Percentiles rank a stretch among this genome's conserved stretches.
Evolutionary conservation across 2,113 vertebrate genomes (phyloP).

Genomic region (Callithrix jacchus): DNA sequence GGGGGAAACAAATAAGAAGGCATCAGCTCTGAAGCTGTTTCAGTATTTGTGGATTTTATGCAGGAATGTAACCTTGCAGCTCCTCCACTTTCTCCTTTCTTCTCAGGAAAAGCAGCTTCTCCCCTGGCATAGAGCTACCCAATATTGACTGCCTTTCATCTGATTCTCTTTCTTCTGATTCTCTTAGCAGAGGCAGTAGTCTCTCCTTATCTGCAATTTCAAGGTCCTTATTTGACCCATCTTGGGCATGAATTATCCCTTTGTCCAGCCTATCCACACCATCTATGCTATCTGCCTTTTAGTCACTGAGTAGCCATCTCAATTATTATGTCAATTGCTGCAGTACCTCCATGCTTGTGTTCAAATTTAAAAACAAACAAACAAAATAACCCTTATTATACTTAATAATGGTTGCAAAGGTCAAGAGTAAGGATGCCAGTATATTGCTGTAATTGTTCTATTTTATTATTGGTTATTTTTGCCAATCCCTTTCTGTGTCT

Average conservation of each 20-base stretch:
- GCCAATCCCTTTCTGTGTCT: background rate
- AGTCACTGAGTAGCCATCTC: background rate
- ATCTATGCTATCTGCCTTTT: background rate
- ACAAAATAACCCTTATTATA: background rate
- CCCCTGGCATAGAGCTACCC: background rate
- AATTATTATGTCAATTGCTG: background rate
- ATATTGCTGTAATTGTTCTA: background rate
- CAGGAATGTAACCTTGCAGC: background rate
- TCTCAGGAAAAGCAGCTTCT: background rate
- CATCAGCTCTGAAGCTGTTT: background rate
- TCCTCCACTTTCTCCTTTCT: background rate
- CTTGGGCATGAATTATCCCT: background rate
- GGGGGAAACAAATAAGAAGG: background rate
- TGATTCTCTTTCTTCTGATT: background rate
- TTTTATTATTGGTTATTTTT: background rate
- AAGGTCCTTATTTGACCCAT: too few species aligned
- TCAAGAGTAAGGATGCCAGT: background rate
- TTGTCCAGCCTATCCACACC: background rate
- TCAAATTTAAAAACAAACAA: background rate
- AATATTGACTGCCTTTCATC: background rate
- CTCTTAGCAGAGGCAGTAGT: background rate
- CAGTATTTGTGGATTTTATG: background rate
- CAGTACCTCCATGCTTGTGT: background rate
- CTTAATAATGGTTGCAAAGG: background rate
- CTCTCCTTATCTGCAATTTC: background rate